Base-by-base conservation (phyloP, 2,797 vertebrate species). In the Premnoplex brunnescens region DNA sequence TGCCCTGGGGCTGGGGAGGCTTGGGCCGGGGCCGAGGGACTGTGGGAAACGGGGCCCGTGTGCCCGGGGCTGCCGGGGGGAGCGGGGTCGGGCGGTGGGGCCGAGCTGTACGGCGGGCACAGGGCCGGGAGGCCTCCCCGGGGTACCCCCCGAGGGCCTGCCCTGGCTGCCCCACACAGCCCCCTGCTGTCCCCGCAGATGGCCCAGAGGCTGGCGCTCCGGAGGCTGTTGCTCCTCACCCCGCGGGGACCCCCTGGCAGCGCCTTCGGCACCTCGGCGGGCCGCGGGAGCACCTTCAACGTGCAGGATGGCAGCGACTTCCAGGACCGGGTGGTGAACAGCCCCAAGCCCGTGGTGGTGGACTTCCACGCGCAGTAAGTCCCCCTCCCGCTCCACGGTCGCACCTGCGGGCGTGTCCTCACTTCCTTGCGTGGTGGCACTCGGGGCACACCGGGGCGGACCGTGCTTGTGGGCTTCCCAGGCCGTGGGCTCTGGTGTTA, bases 281-380 rank as follows among this genome's bases (percentile, higher is more conserved):
- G 88, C 64, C 97, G 97, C 32, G 73, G 88, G 6, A 98, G 97
- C 55, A 98, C 99, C 44, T 99, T 99, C 95, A 99, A 98, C 1
- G 97, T 99, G 69, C 99, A 99, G 97, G 99, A 99, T 67, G 98
- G 98, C 8, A 98, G 99, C 2, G 99, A 99, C 97, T 99, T 99
- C 97, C 98, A 99, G 32, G 98, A 99, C 81, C 97, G 99, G 62
- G 99, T 99, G 67, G 97, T 99, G 95, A 99, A 99, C 88, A 99
- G 98, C 79, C 87, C 99, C 9, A 98, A 98, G 14, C 99, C 99
- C 0, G 98, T 99, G 41, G 97, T 99, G 63, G 98, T 99, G 74
- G 99, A 99, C 97, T 99, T 99, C 95, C 99, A 99, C 0, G 99
- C 99, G 0, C 98, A 99, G 99, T 99, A 97, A 99, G 99, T 99